Base-by-base conservation (phyloP, 2,797 vertebrate species). In the Rhynchotus rufescens region DNA sequence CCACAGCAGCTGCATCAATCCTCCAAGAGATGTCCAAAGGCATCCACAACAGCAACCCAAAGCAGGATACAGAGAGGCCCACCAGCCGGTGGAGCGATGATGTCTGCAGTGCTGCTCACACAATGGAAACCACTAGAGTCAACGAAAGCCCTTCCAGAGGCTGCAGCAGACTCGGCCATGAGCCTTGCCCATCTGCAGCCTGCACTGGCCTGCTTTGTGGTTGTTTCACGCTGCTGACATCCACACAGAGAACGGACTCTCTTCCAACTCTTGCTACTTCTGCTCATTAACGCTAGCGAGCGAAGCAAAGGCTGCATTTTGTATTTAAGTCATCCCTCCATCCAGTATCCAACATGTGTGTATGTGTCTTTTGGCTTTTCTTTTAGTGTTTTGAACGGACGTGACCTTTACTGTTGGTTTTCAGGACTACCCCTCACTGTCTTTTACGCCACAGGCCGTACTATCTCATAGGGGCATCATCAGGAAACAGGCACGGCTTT, bases 71-170 rank as follows among this genome's bases (percentile, higher is more conserved):
- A 84, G 45, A 22, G 56, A 86, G 15, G 23, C 12, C 20, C 65
- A 81, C 19, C 6, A 62, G n/a, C 56, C 51, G 38, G 36, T 8
- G 45, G 5, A 49, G 44, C 2, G 15, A 14, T 62, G 56, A 57
- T 0, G 0, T 5, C 4, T 1, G 4, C 7, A 56, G 40, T 5
- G 3, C 25, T 52, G 67, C 19, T 69, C 25, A 28, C 28, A 4
- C 7, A 28, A 9, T 47, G 36, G 36, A 69, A 52, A 34, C 67
- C 49, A 30, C 36, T 52, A 15, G 49, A 52, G 67, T 52, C 34
- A 69, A 36, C 28, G 6, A 26, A 52, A 69, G 28, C 15, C 15
- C 25, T 54, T n/a, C 74, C 61, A 54, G 3, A 47, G 44, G 16
- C 49, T 66, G 47, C 60, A 57, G 30, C 0, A 62, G 22, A 32